Base-by-base conservation (phyloP, 2,888 invertebrate genomes). In the Hirtodrosophila alboralis region DNA sequence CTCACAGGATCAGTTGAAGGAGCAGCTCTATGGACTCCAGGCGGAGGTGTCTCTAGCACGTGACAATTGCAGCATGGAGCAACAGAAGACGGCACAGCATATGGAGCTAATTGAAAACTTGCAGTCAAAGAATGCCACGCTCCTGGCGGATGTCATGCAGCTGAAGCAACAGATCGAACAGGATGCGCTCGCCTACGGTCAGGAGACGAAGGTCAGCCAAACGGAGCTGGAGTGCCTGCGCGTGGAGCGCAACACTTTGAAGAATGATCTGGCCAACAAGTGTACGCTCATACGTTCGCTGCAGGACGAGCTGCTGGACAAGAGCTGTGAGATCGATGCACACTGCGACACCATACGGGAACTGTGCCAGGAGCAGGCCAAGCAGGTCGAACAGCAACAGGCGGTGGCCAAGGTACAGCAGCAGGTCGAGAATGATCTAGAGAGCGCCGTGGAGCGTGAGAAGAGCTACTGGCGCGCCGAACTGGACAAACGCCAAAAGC, bases 401-500 rank as follows among this genome's bases (percentile, higher is more conserved):
- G 86, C 90, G 21, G 90, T 91, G 57, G 90, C 91, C 67, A 91
- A 91, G 74, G 85, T 90, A 14, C 89, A 91, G 51, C 90, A 91
- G 62, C 78, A 81, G 63, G 81, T 91, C 5, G 92, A 92, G 72
- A 81, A 73, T 1, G 89, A 87, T 21, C 89, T 91, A 79, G 89
- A 91, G 70, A 78, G 88, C 14, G 90, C 91, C 23, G 67, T 92
- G 4, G 89, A 91, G 58, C 88, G 89, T 2, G 91, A 92, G 77
- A 89, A 91, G 72, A 81, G 86, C 43, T 90, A 91, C 66, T 90
- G 91, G 75, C 90, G 91, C 7, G 89, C 87, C 1, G 92, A 92
- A 76, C 84, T 92, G 54, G 92, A 92, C 68, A 92, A 92, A 75
- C 92, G 92, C 23, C 92, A 92, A 81, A 91, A 91, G 54, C 91